These are phyloP conservation scores for Agrotis ipsilon DNA, from an alignment of 2,888 invertebrate species.

Conservation along the genomic window DNA sequence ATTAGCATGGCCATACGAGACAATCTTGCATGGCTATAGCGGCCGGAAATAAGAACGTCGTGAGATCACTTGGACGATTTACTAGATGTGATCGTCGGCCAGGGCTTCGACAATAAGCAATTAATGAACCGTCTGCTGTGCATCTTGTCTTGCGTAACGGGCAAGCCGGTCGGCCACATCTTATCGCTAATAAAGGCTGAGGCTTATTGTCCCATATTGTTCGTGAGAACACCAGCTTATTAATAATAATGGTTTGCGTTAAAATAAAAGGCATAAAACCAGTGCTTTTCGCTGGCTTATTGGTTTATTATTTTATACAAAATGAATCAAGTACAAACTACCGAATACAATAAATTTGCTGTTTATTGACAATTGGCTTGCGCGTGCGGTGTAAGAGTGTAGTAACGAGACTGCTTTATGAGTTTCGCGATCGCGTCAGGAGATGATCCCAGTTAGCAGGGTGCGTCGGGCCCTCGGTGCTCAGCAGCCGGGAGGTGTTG, in stretches of 20 bases:
- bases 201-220: conserved; percentile 42
- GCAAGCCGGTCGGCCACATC: conserved; percentile 74
- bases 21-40: conserved; percentile 62
- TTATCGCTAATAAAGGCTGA: conserved; percentile 83
- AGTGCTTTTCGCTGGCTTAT: conserved; percentile 23
- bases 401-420: conserved; percentile 72
- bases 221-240: conserved; percentile 35
- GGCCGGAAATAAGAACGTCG: conserved; percentile 78
- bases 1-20: conserved; percentile 75
- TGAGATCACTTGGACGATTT: conserved; percentile 77
- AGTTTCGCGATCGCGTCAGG: conserved; percentile 67
- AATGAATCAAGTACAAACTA: conserved; percentile 32
- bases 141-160: conserved; percentile 81
- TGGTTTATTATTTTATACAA: conserved; percentile 47
- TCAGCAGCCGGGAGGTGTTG: conserved; percentile 77
- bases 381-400: conserved; percentile 47
- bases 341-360: conserved; percentile 53
- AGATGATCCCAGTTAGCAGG: conserved; percentile 70
- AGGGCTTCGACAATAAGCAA: conserved; percentile 83
- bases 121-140: conserved; percentile 80
- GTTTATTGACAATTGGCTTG: conserved; percentile 58
- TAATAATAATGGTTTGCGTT: no score
- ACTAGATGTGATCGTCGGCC: conserved; percentile 77
- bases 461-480: conserved; percentile 56
- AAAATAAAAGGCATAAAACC: conserved; percentile 27